These are phyloP conservation scores for Eulemur macaco DNA, from an alignment of 2,113 vertebrate species.

Conservation along the genomic window DNA sequence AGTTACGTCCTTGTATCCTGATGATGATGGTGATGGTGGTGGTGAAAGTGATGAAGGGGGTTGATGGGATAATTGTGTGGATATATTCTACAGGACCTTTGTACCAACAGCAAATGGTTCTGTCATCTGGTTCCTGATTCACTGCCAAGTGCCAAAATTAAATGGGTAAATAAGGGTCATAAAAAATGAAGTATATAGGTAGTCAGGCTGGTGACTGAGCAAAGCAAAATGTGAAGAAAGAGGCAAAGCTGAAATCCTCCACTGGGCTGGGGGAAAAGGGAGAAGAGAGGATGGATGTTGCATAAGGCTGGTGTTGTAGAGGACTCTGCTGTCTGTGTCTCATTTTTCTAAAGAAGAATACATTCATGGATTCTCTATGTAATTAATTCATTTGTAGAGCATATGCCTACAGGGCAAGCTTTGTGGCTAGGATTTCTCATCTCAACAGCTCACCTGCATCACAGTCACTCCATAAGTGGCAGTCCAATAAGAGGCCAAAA, in stretches of 20 bases:
- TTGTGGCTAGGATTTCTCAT: background rate
- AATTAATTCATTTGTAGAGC: background rate
- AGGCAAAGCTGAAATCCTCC: background rate
- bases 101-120: slow-evolving; percentile 3
- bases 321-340: background rate
- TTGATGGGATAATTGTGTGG: background rate
- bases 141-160: slow-evolving; percentile 32
- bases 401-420: background rate
- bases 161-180: slow-evolving; percentile 42
- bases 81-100: background rate
- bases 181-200: slow-evolving; percentile 1
- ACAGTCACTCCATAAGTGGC: background rate
- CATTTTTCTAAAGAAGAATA: background rate
- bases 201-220: background rate
- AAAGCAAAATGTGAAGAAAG: background rate
- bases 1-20: background rate
- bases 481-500: background rate
- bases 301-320: background rate
- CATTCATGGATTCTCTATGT: background rate
- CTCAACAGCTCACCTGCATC: background rate
- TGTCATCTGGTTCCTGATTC: slow-evolving; percentile 51
- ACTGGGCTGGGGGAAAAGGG: background rate
- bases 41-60: background rate
- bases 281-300: background rate
- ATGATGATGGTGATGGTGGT: background rate